Conservation (phyloP, 1,140 invertebrate genomes). For the Dendrolimus kikuchii region DNA sequence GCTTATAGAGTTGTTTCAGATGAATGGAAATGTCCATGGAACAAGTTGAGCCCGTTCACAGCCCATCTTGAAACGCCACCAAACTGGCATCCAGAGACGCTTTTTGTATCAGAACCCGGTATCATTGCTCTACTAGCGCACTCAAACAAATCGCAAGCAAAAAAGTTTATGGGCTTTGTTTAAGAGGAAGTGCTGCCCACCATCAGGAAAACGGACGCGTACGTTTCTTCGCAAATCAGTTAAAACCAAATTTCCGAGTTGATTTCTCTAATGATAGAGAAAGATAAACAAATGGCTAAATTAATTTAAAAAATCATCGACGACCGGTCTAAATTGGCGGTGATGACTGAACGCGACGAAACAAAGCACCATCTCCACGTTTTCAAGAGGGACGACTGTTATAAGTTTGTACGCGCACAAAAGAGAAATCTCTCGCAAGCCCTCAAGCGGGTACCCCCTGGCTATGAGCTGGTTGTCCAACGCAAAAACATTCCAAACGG, state of each 20-base stretch:
- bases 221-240: conserved; percentile 6
- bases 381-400: conserved; percentile 4
- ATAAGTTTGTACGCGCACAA: conserved; percentile 1
- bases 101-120: conserved; percentile 15
- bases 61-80: conserved; percentile 12
- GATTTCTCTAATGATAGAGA: conserved; percentile 13
- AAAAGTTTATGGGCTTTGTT: conserved; percentile 13
- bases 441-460: conserved; percentile 3
- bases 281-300: conserved; percentile 13
- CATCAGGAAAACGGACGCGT: conserved; percentile 12
- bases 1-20: conserved; percentile 2
- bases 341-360: conserved; percentile 2
- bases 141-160: conserved; percentile 16
- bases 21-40: conserved; percentile 11
- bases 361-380: conserved; percentile 5
- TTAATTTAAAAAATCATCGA: conserved; percentile 7
- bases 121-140: conserved; percentile 14
- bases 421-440: conserved; percentile 5
- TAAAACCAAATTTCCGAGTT: conserved; percentile 15
- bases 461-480: conserved; percentile 5
- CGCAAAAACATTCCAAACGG: conserved; percentile 5
- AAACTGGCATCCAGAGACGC: conserved; percentile 15
- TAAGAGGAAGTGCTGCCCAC: conserved; percentile 12
- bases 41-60: conserved; percentile 14
- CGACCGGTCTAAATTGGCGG: conserved; percentile 1